A percentile compares a stretch with the other conserved stretches of the same genome.
These are phyloP conservation scores for Corvus hawaiiensis DNA, from an alignment of 2,113 vertebrate genomes.

Conservation along the genomic window DNA sequence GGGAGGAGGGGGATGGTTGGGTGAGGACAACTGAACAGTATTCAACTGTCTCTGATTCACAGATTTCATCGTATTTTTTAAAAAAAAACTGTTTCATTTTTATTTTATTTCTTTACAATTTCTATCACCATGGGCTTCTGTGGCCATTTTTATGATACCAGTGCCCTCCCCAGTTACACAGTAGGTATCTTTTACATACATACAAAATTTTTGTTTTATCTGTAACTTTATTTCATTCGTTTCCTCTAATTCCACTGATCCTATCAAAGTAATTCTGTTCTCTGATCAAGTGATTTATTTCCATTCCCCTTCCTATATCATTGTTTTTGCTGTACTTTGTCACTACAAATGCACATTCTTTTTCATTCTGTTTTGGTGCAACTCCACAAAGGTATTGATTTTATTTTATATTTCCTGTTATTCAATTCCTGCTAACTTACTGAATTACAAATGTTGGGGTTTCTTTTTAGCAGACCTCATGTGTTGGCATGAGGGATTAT, in stretches of 20 bases:
- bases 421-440: neutral
- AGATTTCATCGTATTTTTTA: neutral
- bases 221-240: neutral
- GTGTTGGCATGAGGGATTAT: neutral
- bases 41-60: neutral
- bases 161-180: neutral
- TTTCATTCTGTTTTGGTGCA: neutral
- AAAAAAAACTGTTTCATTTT: neutral
- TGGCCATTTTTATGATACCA: neutral
- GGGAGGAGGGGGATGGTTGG: neutral
- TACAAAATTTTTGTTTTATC: neutral
- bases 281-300: neutral
- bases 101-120: neutral
- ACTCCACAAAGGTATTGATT: neutral
- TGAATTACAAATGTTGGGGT: neutral
- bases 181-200: neutral
- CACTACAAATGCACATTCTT: neutral
- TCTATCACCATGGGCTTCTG: neutral
- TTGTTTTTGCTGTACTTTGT: neutral
- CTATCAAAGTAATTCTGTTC: neutral
- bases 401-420: neutral
- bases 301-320: neutral
- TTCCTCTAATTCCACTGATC: neutral
- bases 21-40: neutral
- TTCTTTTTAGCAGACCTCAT: neutral